A percentile compares a stretch with the other conserved stretches of the same genome.
phyloP scores from a whole-genome alignment of 2,113 vertebrate species.

The Echinops telfairi region DNA sequence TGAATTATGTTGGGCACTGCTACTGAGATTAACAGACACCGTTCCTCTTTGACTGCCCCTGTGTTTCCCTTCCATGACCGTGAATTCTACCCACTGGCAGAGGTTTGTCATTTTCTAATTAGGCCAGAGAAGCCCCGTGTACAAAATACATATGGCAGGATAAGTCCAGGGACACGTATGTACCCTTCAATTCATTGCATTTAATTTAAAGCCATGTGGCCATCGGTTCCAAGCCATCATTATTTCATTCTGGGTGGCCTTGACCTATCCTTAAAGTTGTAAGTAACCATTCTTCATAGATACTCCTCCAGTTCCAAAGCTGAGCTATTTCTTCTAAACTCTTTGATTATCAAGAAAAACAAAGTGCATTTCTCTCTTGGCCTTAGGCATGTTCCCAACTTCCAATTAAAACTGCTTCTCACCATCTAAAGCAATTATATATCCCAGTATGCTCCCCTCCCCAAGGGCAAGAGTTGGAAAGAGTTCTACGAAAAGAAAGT shows the following conservation, averaged over 20 bases:
- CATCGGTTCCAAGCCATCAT: not conserved
- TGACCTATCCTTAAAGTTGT: constrained; percentile 39
- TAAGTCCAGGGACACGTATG: not conserved
- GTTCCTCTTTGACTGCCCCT: too few relatives aligned
- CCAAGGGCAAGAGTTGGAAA: constrained; percentile 39
- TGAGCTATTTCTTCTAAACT: constrained; percentile 56
- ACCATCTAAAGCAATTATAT: constrained; percentile 37
- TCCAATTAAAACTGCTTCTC: constrained; percentile 57
- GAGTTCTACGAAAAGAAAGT: constrained; percentile 6
- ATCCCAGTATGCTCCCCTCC: not conserved
- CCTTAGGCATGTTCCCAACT: constrained; percentile 7
- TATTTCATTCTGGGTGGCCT: constrained; percentile 51
- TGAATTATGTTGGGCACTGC: too few relatives aligned
- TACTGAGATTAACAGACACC: too few relatives aligned
- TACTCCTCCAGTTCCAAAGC: constrained; percentile 30
- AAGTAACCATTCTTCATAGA: constrained; percentile 31
- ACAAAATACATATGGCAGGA: too few relatives aligned
- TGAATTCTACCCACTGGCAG: too few relatives aligned
- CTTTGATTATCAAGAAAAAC: constrained; percentile 59
- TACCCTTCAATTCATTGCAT: constrained; percentile 1
- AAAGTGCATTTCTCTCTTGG: constrained; percentile 66
- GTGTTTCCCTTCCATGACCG: too few relatives aligned
- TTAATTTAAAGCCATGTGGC: not conserved
- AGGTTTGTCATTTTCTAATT: too few relatives aligned
- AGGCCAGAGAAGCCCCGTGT: too few relatives aligned